Conservation (phyloP, 1,140 invertebrate species). For the Pseudomyrmex cubaensis region DNA sequence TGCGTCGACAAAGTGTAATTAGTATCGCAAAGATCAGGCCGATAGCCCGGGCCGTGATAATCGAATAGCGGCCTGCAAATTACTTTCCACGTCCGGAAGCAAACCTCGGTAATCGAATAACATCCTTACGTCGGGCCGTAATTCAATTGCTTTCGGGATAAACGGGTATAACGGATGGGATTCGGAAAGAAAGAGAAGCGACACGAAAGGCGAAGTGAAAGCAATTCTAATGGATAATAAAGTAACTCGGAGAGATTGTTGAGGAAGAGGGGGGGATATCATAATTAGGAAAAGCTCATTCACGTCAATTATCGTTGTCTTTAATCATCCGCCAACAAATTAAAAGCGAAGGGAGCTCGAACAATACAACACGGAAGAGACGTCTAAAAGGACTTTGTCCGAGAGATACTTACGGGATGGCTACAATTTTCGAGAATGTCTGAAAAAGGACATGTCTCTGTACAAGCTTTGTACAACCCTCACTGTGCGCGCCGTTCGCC, state of each 20-base stretch:
- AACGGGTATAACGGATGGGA: slow-evolving; percentile 27
- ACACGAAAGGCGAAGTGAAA: slow-evolving; percentile 8
- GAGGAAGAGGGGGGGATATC: not conserved
- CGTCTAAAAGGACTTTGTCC: not conserved
- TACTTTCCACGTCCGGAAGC: slow-evolving; percentile 53
- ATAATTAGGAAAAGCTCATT: not conserved
- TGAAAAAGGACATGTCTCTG: too few relatives aligned
- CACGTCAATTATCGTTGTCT: not conserved
- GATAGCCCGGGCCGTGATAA: slow-evolving; percentile 51
- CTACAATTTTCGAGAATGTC: too few relatives aligned
- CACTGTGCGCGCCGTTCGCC: slow-evolving; percentile 37
- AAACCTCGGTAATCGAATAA: slow-evolving; percentile 48
- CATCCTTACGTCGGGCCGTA: slow-evolving; percentile 38
- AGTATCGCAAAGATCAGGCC: slow-evolving; percentile 15
- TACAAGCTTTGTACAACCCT: too few relatives aligned
- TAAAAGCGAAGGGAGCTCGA: not conserved
- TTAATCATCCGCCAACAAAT: not conserved
- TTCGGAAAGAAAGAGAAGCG: not conserved
- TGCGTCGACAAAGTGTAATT: slow-evolving; percentile 47
- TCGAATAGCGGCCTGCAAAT: slow-evolving; percentile 49
- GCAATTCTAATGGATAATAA: slow-evolving; percentile 35
- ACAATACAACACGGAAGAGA: not conserved
- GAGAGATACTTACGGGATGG: not conserved
- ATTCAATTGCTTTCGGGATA: slow-evolving; percentile 52
- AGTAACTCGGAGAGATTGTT: not conserved